phyloP scores from a whole-genome alignment of 2,888 invertebrate genomes.

The Drosophila eohydei region DNA sequence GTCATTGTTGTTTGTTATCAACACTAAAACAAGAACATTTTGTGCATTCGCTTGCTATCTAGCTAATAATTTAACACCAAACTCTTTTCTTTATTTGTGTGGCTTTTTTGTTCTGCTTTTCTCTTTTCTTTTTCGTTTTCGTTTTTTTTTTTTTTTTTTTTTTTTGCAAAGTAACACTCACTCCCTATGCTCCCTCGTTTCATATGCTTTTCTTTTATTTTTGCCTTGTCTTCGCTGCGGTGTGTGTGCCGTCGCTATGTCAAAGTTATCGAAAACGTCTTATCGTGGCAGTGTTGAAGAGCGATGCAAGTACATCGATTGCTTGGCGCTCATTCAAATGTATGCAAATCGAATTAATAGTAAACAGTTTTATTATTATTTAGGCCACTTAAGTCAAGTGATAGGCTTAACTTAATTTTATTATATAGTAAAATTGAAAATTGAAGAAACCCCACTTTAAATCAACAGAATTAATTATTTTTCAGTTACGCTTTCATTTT shows the following conservation, averaged over 20 bases:
- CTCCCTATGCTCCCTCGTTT: constrained; percentile 64
- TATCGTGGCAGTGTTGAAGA: constrained; percentile 46
- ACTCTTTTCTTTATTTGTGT: constrained; percentile 59
- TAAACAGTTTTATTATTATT: not conserved
- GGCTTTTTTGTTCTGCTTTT: constrained; percentile 48
- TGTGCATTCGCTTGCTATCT: constrained; percentile 25
- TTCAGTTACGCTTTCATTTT: not conserved
- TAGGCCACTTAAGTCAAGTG: not conserved
- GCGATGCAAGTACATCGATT: constrained; percentile 1
- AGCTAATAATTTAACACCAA: constrained; percentile 40
- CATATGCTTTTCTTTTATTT: constrained; percentile 71
- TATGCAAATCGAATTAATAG: not conserved
- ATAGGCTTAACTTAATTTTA: not conserved
- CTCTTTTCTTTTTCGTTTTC: constrained; percentile 12
- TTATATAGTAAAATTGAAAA: not conserved
- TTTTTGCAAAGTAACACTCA: constrained; percentile 66
- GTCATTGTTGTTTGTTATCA: constrained; percentile 54
- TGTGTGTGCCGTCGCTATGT: constrained; percentile 52
- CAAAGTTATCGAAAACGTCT: constrained; percentile 40
- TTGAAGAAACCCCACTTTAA: not conserved
- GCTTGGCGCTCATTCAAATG: constrained; percentile 25
- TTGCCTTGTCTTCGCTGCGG: constrained; percentile 55
- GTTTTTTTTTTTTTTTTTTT: constrained; percentile 32
- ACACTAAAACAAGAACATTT: constrained; percentile 20
- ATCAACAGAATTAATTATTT: no score